Conservation (phyloP, 2,113 vertebrate genomes). For the Mesembrinibis cayennensis region DNA sequence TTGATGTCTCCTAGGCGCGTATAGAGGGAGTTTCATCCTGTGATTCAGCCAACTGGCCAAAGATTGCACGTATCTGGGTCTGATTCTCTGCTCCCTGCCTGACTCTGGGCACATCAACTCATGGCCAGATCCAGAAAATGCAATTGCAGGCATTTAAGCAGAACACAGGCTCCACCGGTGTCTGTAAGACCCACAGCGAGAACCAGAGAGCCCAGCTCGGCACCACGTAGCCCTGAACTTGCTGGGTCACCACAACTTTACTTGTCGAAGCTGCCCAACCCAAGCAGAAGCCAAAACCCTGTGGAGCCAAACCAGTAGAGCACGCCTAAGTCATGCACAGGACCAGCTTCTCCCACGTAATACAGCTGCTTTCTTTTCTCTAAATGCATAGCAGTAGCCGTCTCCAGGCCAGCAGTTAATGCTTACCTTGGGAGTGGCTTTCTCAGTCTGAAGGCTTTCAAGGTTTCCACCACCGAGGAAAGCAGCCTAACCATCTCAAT, state of each 20-base stretch:
- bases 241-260: not conserved
- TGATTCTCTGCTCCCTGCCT: not conserved
- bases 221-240: not conserved
- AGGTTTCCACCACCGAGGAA: not conserved
- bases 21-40: not conserved
- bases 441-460: not conserved
- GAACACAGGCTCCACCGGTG: not conserved
- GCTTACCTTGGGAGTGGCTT: not conserved
- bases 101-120: not conserved
- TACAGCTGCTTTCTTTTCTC: not conserved
- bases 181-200: not conserved
- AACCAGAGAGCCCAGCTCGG: not conserved
- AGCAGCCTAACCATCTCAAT: not conserved
- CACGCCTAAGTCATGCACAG: not conserved
- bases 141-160: not conserved
- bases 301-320: not conserved
- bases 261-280: not conserved
- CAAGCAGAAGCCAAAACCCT: not conserved
- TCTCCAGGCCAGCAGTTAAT: not conserved
- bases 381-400: rapidly evolving
- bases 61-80: not conserved
- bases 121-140: not conserved
- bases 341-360: not conserved
- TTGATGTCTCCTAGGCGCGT: not conserved
- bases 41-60: not conserved